Conservation (phyloP, 2,888 invertebrate species). For the Meteorus cinctellus region DNA sequence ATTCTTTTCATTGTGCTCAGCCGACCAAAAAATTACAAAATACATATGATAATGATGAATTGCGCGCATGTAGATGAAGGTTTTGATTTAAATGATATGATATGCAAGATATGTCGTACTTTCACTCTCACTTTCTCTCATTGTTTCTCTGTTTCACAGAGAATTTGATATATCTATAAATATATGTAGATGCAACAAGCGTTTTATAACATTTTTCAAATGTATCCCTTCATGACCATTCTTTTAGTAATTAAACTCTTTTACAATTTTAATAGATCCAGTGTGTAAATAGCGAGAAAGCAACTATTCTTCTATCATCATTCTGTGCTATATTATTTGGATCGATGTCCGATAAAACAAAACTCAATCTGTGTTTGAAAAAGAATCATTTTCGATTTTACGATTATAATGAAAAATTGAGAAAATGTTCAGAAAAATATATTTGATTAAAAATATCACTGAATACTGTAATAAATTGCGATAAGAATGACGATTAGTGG, state of each 20-base stretch:
- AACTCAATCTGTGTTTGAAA: neutral
- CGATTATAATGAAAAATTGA: neutral
- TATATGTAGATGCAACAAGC: neutral
- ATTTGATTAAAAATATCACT: slow-evolving; percentile 10
- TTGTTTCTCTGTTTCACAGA: neutral
- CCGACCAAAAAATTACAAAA: slow-evolving; percentile 13
- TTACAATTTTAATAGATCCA: neutral
- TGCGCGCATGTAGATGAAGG: neutral
- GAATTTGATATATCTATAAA: neutral
- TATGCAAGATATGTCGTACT: neutral
- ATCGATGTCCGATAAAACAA: neutral
- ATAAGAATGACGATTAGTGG: slow-evolving; percentile 16
- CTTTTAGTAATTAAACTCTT: neutral
- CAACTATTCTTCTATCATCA: neutral
- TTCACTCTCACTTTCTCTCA: neutral
- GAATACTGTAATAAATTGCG: slow-evolving; percentile 16
- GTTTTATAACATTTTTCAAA: neutral
- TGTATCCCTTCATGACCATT: neutral
- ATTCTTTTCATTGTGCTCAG: neutral
- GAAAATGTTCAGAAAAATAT: neutral
- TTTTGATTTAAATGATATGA: neutral
- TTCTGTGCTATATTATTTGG: neutral
- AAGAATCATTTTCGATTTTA: neutral
- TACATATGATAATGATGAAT: neutral
- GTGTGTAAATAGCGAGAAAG: neutral